phyloP scores from a whole-genome alignment of 2,113 vertebrate species.

The Platichthys flesus region DNA sequence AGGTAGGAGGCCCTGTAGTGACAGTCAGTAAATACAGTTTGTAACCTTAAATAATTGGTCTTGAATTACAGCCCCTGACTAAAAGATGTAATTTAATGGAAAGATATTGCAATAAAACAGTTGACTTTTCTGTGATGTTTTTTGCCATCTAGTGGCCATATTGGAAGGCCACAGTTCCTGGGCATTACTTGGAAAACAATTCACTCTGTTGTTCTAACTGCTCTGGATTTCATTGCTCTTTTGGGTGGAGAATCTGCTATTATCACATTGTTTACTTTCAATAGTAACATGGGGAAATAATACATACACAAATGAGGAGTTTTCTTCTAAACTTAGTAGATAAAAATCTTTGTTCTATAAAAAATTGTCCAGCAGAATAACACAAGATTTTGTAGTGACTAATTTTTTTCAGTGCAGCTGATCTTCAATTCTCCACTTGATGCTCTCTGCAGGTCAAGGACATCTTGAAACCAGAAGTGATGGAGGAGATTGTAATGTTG shows the following conservation, averaged over 20 bases:
- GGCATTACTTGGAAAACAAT: conserved; percentile 7
- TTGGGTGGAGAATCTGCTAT: background rate
- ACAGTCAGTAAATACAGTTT: background rate
- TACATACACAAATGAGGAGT: background rate
- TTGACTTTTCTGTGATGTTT: background rate
- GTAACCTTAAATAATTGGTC: background rate
- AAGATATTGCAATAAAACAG: background rate
- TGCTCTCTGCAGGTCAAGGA: conserved; percentile 90
- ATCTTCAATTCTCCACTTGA: background rate
- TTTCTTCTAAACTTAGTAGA: background rate
- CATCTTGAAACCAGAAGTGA: conserved; percentile 92
- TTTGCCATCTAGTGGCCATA: conserved; percentile 51
- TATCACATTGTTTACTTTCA: background rate
- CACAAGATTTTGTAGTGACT: background rate
- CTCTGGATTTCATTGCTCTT: conserved; percentile 3
- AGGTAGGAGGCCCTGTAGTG: conserved; percentile 79
- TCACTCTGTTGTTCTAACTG: conserved; percentile 4
- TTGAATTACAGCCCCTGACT: background rate
- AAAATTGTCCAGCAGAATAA: background rate
- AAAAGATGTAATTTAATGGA: background rate
- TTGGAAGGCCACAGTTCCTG: conserved; percentile 2
- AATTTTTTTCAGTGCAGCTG: background rate
- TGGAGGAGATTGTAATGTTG: conserved; percentile 93
- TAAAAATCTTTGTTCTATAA: background rate
- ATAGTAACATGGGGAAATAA: background rate